Conservation (phyloP, 2,888 invertebrate species). For the Flexamia atlantica region DNA sequence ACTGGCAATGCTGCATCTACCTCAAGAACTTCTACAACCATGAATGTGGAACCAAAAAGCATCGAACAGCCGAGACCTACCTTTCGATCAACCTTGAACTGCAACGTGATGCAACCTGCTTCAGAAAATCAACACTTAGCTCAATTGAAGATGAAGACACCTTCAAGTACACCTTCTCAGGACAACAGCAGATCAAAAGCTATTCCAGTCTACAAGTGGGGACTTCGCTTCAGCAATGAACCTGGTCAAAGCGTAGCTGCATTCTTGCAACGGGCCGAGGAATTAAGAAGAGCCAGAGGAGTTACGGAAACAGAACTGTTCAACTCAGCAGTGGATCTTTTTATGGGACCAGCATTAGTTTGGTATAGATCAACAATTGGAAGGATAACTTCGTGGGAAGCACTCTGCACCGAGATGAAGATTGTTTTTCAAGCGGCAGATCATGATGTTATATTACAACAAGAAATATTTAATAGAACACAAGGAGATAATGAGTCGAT, state of each 20-base stretch:
- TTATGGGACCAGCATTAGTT: slow-evolving; percentile 67
- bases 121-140: no score
- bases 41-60: no score
- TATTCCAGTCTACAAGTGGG: slow-evolving; percentile 28
- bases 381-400: slow-evolving; percentile 10
- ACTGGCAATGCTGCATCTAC: no score
- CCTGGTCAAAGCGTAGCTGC: slow-evolving; percentile 55
- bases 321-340: slow-evolving; percentile 67
- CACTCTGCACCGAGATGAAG: slow-evolving; percentile 32
- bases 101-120: no score
- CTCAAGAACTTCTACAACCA: no score
- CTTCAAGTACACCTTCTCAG: no score
- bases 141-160: no score
- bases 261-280: slow-evolving; percentile 68
- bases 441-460: neutral
- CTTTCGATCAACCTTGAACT: no score
- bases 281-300: slow-evolving; percentile 65
- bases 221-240: no score
- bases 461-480: slow-evolving; percentile 7
- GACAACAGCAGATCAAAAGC: neutral
- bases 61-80: no score
- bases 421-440: slow-evolving; percentile 24
- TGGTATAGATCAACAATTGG: no score
- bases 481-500: slow-evolving; percentile 18
- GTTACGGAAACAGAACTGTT: slow-evolving; percentile 65